Evolutionary conservation across 2,797 vertebrate genomes (phyloP), one percentile per base, ranked within the genome.

Genomic region (Melanotaenia boesemani): DNA sequence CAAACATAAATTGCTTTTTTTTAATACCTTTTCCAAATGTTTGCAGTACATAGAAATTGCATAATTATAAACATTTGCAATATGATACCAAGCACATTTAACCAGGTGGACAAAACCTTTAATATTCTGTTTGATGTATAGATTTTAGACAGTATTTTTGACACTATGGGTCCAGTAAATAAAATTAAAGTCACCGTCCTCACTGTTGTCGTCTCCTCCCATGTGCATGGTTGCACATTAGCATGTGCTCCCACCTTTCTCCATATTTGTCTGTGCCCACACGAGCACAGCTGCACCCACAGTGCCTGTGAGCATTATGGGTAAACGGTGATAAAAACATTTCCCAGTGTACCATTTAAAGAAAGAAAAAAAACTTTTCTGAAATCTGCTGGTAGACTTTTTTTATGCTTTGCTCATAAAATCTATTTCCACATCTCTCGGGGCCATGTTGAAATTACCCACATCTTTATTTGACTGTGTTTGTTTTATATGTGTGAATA

Each of bases 401-500:
- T 93, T 91, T 88, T 88, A 86, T 12, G 77, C 84, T 70, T 30
- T 2, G 82, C 91, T 91, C 87, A 65, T 92, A 92, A 92, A 92
- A 86, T 89, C 92, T 93, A 91, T 93, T 93, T 92, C 89, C 81
- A 89, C 89, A 64, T 89, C 89, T 92, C 91, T 84, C 13, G 64
- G 80, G 86, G 89, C 84, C 79, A 32, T 63, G 90, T 75, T 80
- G 88, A 83, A 92, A 88, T 91, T 81, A 88, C 85, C 88, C 86
- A 62, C 60, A 11, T 80, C 80, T 92, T 91, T 89, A 92, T 91
- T 88, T 84, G 84, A 85, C 83, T 83, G 84, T 75, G 90, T 90
- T 93, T 84, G 88, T 88, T 92, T 93, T 93, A 93, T 92, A 89
- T 71, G 88, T 88, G 86, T 89, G 88, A 91, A 90, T 90, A 88